These are phyloP conservation scores for Hippasteria phrygiana DNA, from an alignment of 53 echinoderm and acorn worm species.

Conservation along the genomic window DNA sequence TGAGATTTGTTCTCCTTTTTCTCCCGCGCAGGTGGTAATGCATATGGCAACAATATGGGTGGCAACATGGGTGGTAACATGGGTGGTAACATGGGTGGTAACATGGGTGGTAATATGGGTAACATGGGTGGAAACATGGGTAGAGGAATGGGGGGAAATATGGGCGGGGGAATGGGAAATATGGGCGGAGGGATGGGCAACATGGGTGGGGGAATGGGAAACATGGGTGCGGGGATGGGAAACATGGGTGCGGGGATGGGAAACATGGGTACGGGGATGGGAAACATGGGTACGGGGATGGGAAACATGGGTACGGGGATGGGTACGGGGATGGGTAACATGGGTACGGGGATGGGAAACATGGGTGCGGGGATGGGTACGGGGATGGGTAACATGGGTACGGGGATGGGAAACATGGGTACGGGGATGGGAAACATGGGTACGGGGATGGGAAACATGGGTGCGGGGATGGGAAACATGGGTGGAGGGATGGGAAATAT, in stretches of 20 bases:
- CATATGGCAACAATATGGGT: conserved; percentile 39
- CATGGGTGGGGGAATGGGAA: conserved; percentile 18
- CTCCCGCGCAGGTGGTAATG: conserved; percentile 22
- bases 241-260: too few species aligned
- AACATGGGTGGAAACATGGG: conserved; percentile 58
- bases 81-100: conserved; percentile 8
- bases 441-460: conserved; percentile 43
- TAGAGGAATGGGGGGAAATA: conserved; percentile 8
- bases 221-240: conserved; percentile 13
- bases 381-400: conserved; percentile 48
- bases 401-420: conserved; percentile 64
- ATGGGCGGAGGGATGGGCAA: conserved; percentile 34
- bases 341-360: conserved; percentile 25
- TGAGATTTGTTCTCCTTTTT: not conserved
- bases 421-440: conserved; percentile 55
- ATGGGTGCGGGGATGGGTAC: conserved; percentile 43
- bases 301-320: conserved; percentile 30
- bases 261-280: conserved; percentile 56
- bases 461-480: conserved; percentile 36
- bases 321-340: conserved; percentile 40
- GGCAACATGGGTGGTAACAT: conserved; percentile 45
- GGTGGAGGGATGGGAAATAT: conserved; percentile 6
- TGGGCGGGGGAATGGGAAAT: conserved; percentile 18
- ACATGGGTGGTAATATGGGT: conserved; percentile 15
- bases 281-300: conserved; percentile 52